phyloP scores from a whole-genome alignment of 2,888 invertebrate genomes.

The Pogonocherus hispidulus region DNA sequence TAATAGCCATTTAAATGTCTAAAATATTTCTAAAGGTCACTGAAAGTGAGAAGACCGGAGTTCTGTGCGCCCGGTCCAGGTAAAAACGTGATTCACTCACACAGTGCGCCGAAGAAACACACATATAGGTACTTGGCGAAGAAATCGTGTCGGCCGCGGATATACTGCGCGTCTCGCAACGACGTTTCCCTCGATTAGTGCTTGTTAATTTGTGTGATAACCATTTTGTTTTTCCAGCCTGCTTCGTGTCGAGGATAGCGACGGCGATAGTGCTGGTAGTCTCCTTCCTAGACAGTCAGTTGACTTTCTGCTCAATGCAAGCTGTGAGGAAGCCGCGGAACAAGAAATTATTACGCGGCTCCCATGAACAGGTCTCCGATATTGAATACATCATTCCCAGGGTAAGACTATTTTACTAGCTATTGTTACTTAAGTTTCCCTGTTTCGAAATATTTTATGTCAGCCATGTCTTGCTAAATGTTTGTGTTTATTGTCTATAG shows the following conservation, averaged over 20 bases:
- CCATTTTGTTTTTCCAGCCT: slow-evolving; percentile 65
- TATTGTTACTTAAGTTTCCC: neutral
- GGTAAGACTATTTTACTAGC: slow-evolving; percentile 60
- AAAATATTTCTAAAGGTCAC: slow-evolving; percentile 49
- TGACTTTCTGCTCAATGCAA: slow-evolving; percentile 70
- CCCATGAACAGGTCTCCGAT: slow-evolving; percentile 69
- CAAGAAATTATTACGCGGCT: slow-evolving; percentile 57
- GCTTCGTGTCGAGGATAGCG: slow-evolving; percentile 69
- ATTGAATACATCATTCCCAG: slow-evolving; percentile 72
- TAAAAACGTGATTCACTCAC: slow-evolving; percentile 22
- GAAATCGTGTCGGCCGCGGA: slow-evolving; percentile 18
- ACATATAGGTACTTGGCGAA: too few relatives aligned
- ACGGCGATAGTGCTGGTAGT: slow-evolving; percentile 67
- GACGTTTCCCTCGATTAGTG: slow-evolving; percentile 27
- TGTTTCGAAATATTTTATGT: neutral
- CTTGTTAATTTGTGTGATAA: slow-evolving; percentile 38
- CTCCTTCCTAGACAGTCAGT: slow-evolving; percentile 70
- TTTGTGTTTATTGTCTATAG: neutral
- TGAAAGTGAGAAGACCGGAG: slow-evolving; percentile 43
- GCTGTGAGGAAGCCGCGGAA: slow-evolving; percentile 56
- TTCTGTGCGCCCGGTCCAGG: slow-evolving; percentile 25
- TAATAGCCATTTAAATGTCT: slow-evolving; percentile 22
- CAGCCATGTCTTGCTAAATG: neutral
- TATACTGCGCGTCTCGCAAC: slow-evolving; percentile 3
- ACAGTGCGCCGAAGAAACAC: slow-evolving; percentile 11